Evolutionary conservation across 2,888 invertebrate species (phyloP).

Genomic region (Vesta saturnalis): DNA sequence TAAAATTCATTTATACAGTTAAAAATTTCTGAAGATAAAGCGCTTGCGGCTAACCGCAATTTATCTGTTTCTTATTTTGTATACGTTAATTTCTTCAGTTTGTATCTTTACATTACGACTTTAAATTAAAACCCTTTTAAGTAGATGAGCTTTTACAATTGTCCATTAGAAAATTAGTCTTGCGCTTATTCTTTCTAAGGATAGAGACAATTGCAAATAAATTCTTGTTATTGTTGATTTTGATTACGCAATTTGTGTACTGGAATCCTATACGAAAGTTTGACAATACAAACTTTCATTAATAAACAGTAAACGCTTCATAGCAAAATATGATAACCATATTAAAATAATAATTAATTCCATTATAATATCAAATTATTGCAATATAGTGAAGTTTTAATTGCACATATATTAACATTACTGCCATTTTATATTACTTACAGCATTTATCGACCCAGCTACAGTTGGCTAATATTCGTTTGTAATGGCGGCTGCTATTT

Average conservation of each 20-base stretch:
- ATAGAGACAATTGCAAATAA: background rate
- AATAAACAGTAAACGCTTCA: constrained; percentile 18
- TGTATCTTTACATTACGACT: constrained; percentile 10
- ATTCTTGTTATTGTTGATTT: background rate
- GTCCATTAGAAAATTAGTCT: constrained; percentile 10
- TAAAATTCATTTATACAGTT: background rate
- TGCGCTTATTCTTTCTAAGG: constrained; percentile 6
- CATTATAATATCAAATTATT: constrained; percentile 37
- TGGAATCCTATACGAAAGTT: background rate
- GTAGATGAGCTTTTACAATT: constrained; percentile 15
- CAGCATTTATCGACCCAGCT: constrained; percentile 34
- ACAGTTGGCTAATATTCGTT: constrained; percentile 38
- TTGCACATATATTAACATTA: constrained; percentile 38
- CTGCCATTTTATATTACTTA: constrained; percentile 37
- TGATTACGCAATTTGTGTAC: background rate
- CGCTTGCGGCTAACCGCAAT: constrained; percentile 7
- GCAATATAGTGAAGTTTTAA: constrained; percentile 39
- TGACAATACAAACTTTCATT: constrained; percentile 6
- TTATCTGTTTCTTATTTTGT: background rate
- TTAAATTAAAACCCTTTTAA: constrained; percentile 15
- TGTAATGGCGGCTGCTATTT: constrained; percentile 26
- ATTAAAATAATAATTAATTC: constrained; percentile 31
- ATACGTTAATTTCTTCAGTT: constrained; percentile 9
- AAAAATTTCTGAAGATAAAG: background rate
- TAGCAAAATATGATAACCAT: constrained; percentile 27